phyloP scores from a whole-genome alignment of 2,113 vertebrate genomes.

The Acanthisitta chloris region DNA sequence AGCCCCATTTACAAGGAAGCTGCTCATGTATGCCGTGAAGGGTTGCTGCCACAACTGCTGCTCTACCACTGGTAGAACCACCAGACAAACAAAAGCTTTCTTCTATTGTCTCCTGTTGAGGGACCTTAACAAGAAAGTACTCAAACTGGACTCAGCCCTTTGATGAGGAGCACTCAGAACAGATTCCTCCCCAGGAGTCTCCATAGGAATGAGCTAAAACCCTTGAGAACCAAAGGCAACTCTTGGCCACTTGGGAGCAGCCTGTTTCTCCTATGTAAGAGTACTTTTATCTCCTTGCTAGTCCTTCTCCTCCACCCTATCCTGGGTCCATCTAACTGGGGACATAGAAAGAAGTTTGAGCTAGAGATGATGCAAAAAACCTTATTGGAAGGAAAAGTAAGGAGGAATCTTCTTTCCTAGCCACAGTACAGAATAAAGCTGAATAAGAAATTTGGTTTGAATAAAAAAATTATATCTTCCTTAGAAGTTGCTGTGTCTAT shows the following conservation, averaged over 20 bases:
- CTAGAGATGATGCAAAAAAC: neutral
- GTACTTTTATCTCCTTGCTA: neutral
- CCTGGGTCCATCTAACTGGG: neutral
- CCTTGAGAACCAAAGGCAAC: neutral
- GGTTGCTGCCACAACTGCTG: neutral
- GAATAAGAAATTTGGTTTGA: neutral
- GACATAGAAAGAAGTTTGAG: neutral
- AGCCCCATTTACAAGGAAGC: neutral
- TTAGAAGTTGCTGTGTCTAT: neutral
- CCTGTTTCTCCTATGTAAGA: neutral
- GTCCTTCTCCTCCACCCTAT: neutral
- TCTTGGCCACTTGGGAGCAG: neutral
- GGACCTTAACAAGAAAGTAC: neutral
- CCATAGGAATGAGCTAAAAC: neutral
- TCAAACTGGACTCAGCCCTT: neutral
- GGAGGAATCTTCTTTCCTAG: neutral
- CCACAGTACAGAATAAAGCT: neutral
- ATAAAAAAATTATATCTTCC: neutral
- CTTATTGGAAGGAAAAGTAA: neutral
- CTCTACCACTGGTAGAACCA: neutral
- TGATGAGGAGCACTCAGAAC: neutral
- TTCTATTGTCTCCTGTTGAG: neutral
- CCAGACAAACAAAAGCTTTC: neutral
- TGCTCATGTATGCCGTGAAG: neutral
- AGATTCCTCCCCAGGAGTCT: neutral